phyloP scores from a whole-genome alignment of 2,888 invertebrate species.

The Macrophya alboannulata region DNA sequence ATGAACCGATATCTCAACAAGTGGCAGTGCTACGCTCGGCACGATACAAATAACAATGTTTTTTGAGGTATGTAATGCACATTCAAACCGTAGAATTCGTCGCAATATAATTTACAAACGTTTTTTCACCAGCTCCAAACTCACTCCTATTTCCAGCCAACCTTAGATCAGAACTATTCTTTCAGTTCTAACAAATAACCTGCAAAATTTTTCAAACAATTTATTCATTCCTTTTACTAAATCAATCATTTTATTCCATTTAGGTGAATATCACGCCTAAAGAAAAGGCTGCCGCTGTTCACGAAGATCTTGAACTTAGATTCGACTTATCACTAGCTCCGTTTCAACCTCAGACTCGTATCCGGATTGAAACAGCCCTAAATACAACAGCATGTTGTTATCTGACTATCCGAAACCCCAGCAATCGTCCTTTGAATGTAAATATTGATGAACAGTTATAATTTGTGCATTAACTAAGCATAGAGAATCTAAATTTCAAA shows the following conservation, averaged over 20 bases:
- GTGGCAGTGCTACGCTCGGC: neutral
- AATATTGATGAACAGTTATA: conserved; percentile 51
- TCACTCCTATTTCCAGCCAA: neutral
- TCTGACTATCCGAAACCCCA: conserved; percentile 68
- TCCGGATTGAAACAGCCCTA: conserved; percentile 69
- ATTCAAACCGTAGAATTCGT: neutral
- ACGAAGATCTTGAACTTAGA: conserved; percentile 35
- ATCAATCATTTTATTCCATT: neutral
- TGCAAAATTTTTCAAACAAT: neutral
- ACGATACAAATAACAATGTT: conserved; percentile 32
- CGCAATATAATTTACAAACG: neutral
- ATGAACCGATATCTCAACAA: neutral
- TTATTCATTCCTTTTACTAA: neutral
- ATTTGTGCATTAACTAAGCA: neutral
- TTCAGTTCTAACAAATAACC: neutral
- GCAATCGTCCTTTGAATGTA: conserved; percentile 67
- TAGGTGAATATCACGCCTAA: conserved; percentile 66
- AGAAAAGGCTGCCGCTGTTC: conserved; percentile 58
- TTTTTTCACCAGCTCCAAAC: neutral
- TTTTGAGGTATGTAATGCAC: conserved; percentile 27
- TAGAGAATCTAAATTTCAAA: conserved; percentile 44
- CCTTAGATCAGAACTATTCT: neutral
- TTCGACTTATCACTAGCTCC: conserved; percentile 71
- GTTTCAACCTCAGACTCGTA: conserved; percentile 72
- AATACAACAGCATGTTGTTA: conserved; percentile 64